Base-by-base conservation (phyloP, 2,797 vertebrate genomes). In the Phrynocephalus vlangalii region DNA sequence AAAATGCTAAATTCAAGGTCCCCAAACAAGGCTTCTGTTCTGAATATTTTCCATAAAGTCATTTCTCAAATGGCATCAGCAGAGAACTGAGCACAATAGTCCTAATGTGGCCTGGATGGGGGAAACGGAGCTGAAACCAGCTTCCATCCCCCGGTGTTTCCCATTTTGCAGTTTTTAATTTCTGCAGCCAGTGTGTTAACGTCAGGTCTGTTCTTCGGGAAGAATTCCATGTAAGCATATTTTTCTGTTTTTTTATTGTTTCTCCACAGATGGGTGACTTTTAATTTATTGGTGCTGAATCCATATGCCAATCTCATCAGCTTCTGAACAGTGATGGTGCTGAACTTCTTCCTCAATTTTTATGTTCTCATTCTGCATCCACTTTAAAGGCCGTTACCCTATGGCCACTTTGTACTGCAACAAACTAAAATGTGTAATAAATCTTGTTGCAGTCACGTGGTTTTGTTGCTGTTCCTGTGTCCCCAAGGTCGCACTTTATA, bases 221-320 rank as follows among this genome's bases (percentile, higher is more conserved):
- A 92, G 67, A 30, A 92, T 92, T 90, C 86, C 87, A 94, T 84
- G 73, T 89, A 92, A 93, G 63, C 60, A 66, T 15, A 91, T 79
- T 95, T 95, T 93, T 84, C 80, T 70, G n/a, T 88, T 92, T 94
- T 94, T 95, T 94, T 93, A 93, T 89, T 88, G 90, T 84, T 86
- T 6, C 11, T 94, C 91, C 91, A 80, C 85, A 91, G 89, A 84
- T 1, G 0, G 76, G 90, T 94, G 92, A 92, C 91, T 90, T 93
- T 92, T 93, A 90, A 83, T 93, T 88, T 88, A 3, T 0, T 86
- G 91, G 68, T 87, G 81, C 5, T n/a, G 87, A 66, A 86, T 90
- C 90, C 90, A 86, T 79, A 76, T 33, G 91, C 8, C 0, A 15
- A 75, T 88, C 71, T 63, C 88, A 72, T 92, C 6, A 66, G 91